A percentile compares a stretch with the other conserved stretches of the same genome.
Evolutionary conservation across 2,113 vertebrate genomes (phyloP).

Genomic region (Crypturellus undulatus): DNA sequence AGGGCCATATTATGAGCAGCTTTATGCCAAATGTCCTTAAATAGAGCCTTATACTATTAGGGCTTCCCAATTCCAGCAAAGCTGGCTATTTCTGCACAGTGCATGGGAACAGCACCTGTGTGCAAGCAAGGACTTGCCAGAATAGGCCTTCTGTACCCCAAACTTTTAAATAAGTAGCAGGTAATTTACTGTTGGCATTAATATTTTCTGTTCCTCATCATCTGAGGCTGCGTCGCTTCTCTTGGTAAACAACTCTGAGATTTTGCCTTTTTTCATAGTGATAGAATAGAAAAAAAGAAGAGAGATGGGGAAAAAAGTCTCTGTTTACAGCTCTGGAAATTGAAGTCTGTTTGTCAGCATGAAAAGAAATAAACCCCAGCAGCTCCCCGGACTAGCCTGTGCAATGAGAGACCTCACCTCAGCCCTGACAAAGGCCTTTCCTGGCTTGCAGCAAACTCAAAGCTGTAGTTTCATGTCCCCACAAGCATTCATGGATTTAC

Average conservation of each 20-base stretch:
- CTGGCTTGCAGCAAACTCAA: background rate
- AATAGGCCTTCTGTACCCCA: fast-evolving
- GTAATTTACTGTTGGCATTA: background rate
- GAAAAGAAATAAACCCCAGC: background rate
- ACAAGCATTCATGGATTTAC: background rate
- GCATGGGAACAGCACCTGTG: background rate
- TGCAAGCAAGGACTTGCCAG: background rate
- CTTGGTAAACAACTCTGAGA: background rate
- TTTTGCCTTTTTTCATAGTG: too few species aligned
- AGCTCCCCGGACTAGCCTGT: background rate
- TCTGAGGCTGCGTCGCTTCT: background rate
- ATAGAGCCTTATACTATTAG: background rate
- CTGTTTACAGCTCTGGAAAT: background rate
- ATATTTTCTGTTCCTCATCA: background rate
- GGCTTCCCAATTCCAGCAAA: background rate
- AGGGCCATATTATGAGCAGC: background rate
- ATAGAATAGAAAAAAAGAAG: too few species aligned
- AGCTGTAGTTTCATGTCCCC: fast-evolving
- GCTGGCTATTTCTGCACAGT: background rate
- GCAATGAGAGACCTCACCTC: background rate
- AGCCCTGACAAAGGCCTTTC: background rate
- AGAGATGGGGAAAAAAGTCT: background rate
- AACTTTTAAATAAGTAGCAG: background rate
- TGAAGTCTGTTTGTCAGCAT: background rate
- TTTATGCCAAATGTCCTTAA: background rate